phyloP scores from a whole-genome alignment of 2,888 invertebrate species.

The Cryptus armator region DNA sequence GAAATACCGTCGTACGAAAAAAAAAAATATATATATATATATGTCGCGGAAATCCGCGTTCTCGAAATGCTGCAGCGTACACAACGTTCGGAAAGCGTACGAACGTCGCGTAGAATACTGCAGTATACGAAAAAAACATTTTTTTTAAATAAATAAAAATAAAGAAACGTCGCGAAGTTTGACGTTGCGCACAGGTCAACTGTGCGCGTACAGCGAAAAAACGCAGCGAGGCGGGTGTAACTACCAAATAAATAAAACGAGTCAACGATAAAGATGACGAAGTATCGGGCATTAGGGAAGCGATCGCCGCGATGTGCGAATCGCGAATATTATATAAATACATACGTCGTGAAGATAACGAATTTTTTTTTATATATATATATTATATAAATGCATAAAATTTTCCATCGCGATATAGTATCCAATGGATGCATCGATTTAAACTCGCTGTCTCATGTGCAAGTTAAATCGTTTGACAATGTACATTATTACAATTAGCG shows the following conservation, averaged over 20 bases:
- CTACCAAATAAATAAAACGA: constrained; percentile 59
- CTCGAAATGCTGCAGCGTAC: neutral
- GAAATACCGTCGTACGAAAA: constrained; percentile 22
- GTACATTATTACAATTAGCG: constrained; percentile 38
- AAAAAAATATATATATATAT: neutral
- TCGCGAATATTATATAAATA: constrained; percentile 48
- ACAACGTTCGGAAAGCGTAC: constrained; percentile 1
- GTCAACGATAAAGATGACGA: constrained; percentile 54
- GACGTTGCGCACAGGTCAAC: constrained; percentile 20
- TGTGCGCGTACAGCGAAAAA: constrained; percentile 5
- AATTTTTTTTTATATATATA: constrained; percentile 35
- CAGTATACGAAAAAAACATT: neutral
- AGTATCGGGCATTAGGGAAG: constrained; percentile 63
- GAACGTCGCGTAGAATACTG: neutral
- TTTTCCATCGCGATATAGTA: constrained; percentile 36
- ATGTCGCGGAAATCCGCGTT: constrained; percentile 25
- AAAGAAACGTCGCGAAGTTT: constrained; percentile 32
- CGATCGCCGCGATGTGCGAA: constrained; percentile 30
- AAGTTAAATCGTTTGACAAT: constrained; percentile 38
- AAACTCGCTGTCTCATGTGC: constrained; percentile 9
- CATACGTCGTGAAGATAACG: constrained; percentile 66
- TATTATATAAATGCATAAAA: neutral
- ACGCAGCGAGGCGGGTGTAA: constrained; percentile 33
- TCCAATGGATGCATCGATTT: constrained; percentile 31
- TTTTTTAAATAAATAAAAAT: no score